These are phyloP conservation scores for Lepidothrix coronata DNA, from an alignment of 2,113 vertebrate genomes.

Conservation along the genomic window DNA sequence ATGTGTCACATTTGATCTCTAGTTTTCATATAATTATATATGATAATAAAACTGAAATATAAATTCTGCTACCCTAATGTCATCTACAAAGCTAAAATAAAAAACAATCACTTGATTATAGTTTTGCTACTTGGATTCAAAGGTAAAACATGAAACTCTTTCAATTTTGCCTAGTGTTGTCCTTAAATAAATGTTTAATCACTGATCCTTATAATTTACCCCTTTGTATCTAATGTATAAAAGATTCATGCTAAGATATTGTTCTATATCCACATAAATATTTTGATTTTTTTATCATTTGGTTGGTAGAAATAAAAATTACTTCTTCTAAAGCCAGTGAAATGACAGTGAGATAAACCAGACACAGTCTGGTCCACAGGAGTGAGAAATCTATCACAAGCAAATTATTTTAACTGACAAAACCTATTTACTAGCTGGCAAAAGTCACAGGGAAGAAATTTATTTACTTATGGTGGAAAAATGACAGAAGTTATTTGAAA, in stretches of 20 bases:
- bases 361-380: neutral
- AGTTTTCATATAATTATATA: neutral
- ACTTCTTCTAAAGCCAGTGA: neutral
- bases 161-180: neutral
- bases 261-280: neutral
- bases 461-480: neutral
- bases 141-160: neutral
- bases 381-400: neutral
- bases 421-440: neutral
- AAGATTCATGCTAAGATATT: neutral
- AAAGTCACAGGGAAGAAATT: neutral
- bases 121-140: neutral
- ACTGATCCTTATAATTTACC: neutral
- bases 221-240: neutral
- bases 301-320: neutral
- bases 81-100: neutral
- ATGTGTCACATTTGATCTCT: neutral
- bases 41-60: neutral
- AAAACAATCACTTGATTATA: neutral
- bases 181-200: neutral
- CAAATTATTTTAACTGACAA: neutral
- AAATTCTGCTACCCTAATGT: neutral
- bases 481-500: neutral
- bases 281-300: neutral
- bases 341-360: neutral